Evolutionary conservation across 2,113 vertebrate genomes (phyloP).

Genomic region (Albula glossodonta): DNA sequence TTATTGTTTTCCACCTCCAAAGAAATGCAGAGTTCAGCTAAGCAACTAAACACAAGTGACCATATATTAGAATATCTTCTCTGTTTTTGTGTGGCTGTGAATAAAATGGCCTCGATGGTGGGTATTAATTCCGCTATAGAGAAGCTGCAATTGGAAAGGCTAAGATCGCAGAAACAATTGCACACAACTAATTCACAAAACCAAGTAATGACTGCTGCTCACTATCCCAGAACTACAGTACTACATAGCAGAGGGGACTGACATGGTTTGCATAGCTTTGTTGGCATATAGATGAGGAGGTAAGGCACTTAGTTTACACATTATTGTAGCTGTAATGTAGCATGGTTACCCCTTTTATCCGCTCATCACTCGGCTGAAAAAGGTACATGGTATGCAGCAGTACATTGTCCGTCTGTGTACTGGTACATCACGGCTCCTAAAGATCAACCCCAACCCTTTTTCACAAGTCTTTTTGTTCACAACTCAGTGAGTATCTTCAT

Average conservation of each 20-base stretch:
- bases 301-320: conserved; percentile 88
- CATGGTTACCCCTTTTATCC: conserved; percentile 45
- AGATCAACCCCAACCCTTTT: conserved; percentile 59
- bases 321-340: conserved; percentile 65
- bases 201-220: conserved; percentile 48
- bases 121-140: conserved; percentile 55
- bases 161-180: conserved; percentile 62
- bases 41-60: conserved; percentile 86
- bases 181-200: conserved; percentile 55
- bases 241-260: conserved; percentile 74
- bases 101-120: conserved; percentile 53
- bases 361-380: neutral
- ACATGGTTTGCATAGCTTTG: conserved; percentile 92
- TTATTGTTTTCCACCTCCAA: conserved; percentile 72
- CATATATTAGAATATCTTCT: conserved; percentile 75
- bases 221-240: conserved; percentile 62
- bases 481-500: conserved; percentile 59
- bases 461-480: conserved; percentile 67
- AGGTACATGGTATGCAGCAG: conserved; percentile 43
- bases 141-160: conserved; percentile 63
- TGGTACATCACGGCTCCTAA: conserved; percentile 51
- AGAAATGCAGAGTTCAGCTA: conserved; percentile 75
- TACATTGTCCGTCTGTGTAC: conserved; percentile 51
- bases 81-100: conserved; percentile 43
- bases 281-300: conserved; percentile 74